Base-by-base conservation (phyloP, 2,888 invertebrate species). In the Eristalis tenax region DNA sequence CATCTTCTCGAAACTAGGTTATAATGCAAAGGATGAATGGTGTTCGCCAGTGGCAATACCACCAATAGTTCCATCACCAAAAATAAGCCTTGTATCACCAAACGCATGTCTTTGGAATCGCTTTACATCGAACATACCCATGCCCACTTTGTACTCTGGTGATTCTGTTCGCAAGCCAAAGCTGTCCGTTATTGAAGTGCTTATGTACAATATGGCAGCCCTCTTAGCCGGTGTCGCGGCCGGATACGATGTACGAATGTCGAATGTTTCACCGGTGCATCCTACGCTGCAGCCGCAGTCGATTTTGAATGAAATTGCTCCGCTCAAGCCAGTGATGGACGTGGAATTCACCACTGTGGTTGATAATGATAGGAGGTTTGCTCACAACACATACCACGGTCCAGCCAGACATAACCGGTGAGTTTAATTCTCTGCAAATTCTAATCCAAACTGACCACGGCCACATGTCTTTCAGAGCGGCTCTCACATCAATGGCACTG, bases 321-420 rank as follows among this genome's bases (percentile, higher is more conserved):
- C 71, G 15, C 56, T 93, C 40, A 92, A 91, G 87, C 91, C 92
- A 1, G 90, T 92, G 22, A 91, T 91, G 88, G 90, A 90, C 78
- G 88, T 89, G 82, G 89, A 90, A 28, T 85, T 89, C 18, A 87
- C 78, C 38, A 87, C 65, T 57, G 83, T 87, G 0, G 76, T 78
- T 4, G 90, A 91, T 15, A 83, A 76, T 56, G 90, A 90, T 68
- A 89, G 90, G 5, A 88, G 90, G 56, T 90, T 90, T 87, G 95
- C 95, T 57, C 97, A 97, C 92, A 97, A 98, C 93, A 98, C 98
- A 1, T 98, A 98, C 94, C 98, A 98, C 93, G 98, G 97, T 0
- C 97, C 97, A 63, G 95, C 96, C 6, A 94, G 96, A 86, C 97
- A 97, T 91, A 94, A 95, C 94, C 95, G 90, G 94, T 94, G n/a